Conservation (phyloP, 2,888 invertebrate genomes). For the Subacronicta megacephala region DNA sequence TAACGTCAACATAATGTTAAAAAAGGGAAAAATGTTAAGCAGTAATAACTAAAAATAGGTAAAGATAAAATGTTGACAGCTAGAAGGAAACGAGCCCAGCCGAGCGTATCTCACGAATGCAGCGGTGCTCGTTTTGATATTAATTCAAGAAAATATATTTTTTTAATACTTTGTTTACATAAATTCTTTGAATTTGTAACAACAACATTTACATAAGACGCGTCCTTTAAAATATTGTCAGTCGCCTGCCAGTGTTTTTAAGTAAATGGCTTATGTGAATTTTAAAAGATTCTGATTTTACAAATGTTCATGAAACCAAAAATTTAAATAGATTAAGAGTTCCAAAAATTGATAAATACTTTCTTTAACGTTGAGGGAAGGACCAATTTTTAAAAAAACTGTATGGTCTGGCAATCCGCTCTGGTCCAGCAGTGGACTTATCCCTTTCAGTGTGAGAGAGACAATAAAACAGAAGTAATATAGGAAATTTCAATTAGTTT, state of each 20-base stretch:
- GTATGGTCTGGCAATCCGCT: no score
- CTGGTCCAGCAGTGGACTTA: no score
- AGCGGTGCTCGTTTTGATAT: constrained; percentile 72
- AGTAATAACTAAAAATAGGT: constrained; percentile 75
- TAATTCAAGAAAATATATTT: constrained; percentile 73
- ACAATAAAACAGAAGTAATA: no score
- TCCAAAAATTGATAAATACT: no score
- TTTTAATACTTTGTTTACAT: constrained; percentile 58
- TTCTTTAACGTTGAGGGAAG: no score
- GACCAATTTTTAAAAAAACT: no score
- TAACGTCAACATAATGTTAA: constrained; percentile 64
- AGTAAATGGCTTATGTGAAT: no score
- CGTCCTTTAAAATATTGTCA: constrained; percentile 16
- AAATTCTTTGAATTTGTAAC: constrained; percentile 45
- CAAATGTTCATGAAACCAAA: no score
- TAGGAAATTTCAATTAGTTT: no score
- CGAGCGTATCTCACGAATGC: constrained; percentile 77
- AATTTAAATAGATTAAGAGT: no score
- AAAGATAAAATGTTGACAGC: constrained; percentile 80
- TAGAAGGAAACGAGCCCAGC: constrained; percentile 75
- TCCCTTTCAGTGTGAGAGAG: no score
- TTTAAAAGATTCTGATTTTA: no score
- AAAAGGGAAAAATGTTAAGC: constrained; percentile 66
- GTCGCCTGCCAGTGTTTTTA: neutral
- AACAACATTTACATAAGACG: constrained; percentile 11